Conservation (phyloP, 2,888 invertebrate genomes). For the Agrotis ipsilon region DNA sequence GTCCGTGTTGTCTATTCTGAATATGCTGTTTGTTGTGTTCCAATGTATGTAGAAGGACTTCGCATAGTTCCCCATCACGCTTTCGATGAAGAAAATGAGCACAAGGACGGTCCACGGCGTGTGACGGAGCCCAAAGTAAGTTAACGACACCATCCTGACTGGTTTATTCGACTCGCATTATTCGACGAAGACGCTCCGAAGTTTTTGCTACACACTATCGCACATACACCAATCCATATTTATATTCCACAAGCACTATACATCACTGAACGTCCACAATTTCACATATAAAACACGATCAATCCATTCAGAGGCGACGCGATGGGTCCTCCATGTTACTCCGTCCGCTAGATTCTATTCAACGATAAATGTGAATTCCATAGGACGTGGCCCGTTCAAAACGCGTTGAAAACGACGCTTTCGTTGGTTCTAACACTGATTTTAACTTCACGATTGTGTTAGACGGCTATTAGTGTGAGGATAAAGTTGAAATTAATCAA, state of each 20-base stretch:
- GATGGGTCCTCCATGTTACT: conserved; percentile 89
- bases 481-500: conserved; percentile 90
- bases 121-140: conserved; percentile 85
- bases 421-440: conserved; percentile 70
- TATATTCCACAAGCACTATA: conserved; percentile 67
- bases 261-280: conserved; percentile 71
- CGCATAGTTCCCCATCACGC: conserved; percentile 94
- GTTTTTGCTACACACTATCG: conserved; percentile 60
- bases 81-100: conserved; percentile 92
- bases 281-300: conserved; percentile 84
- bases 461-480: conserved; percentile 76
- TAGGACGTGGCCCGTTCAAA: conserved; percentile 87
- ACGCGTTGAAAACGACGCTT: conserved; percentile 78
- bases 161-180: conserved; percentile 81
- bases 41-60: conserved; percentile 97
- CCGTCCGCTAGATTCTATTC: conserved; percentile 88
- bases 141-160: conserved; percentile 87
- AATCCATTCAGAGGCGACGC: conserved; percentile 83
- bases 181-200: conserved; percentile 72
- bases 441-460: conserved; percentile 67
- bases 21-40: conserved; percentile 98
- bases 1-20: conserved; percentile 99
- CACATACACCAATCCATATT: conserved; percentile 87
- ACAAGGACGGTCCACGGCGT: conserved; percentile 90
- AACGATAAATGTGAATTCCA: conserved; percentile 91